phyloP scores from a whole-genome alignment of 2,888 invertebrate genomes.

The Eupithecia centaureata region DNA sequence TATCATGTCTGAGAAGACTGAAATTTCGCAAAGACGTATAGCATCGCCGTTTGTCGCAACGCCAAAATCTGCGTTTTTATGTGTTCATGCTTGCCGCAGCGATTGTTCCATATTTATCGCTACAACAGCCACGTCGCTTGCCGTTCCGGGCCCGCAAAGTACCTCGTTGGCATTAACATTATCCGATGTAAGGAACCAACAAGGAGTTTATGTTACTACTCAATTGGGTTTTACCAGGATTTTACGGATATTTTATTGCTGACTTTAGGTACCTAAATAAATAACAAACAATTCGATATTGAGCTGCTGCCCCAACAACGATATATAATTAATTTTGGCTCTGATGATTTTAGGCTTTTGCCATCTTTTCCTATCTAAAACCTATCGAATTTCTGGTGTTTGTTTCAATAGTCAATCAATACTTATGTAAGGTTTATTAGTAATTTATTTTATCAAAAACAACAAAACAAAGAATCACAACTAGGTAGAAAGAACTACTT shows the following conservation, averaged over 20 bases:
- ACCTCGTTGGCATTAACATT: conserved; percentile 9
- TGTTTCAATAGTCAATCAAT: too few species aligned
- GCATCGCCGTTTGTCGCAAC: not conserved
- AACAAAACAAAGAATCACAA: too few species aligned
- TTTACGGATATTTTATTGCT: not conserved
- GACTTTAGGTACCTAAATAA: not conserved
- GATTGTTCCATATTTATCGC: conserved; percentile 13
- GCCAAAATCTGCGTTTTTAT: not conserved
- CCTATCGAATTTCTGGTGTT: too few species aligned
- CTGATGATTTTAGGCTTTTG: too few species aligned
- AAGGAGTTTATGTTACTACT: not conserved
- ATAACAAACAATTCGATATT: not conserved
- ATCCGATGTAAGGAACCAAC: conserved; percentile 1
- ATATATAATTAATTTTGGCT: too few species aligned
- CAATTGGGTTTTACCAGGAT: not conserved
- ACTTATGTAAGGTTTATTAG: too few species aligned
- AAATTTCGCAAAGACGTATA: not conserved
- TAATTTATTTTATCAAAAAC: too few species aligned
- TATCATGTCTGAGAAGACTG: not conserved
- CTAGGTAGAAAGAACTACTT: too few species aligned
- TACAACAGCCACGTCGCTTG: not conserved
- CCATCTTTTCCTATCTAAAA: too few species aligned
- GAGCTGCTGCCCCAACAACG: not conserved
- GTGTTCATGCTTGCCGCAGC: not conserved
- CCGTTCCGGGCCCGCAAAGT: not conserved